These are phyloP conservation scores for Lordiphosa fenestrarum DNA, from an alignment of 2,888 invertebrate species.

Conservation along the genomic window DNA sequence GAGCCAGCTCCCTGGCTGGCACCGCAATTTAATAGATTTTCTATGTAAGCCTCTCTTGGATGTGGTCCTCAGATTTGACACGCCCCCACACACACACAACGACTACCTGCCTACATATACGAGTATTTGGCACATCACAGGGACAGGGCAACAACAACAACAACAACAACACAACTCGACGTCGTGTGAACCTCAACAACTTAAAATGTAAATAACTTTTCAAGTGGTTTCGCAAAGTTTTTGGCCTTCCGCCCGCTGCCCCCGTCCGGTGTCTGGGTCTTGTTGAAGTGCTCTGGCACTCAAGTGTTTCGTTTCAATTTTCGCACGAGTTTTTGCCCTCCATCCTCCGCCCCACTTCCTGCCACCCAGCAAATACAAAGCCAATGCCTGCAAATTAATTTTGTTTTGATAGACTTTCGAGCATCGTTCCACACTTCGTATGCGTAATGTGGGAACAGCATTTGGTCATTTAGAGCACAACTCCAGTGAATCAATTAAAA, in stretches of 20 bases:
- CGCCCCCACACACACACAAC: constrained; percentile 43
- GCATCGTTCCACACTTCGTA: constrained; percentile 45
- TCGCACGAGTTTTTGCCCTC: constrained; percentile 50
- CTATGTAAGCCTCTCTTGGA: constrained; percentile 68
- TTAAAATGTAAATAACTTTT: constrained; percentile 74
- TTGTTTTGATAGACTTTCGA: constrained; percentile 71
- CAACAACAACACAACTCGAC: constrained; percentile 62
- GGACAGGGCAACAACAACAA: constrained; percentile 34
- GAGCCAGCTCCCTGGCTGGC: constrained; percentile 38
- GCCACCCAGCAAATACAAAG: constrained; percentile 21
- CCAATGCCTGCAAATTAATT: constrained; percentile 67
- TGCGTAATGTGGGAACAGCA: constrained; percentile 36
- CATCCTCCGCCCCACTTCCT: constrained; percentile 1
- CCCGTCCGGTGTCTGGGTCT: constrained; percentile 21
- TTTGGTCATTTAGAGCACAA: constrained; percentile 43
- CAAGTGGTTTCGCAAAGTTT: constrained; percentile 73
- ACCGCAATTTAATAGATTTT: constrained; percentile 73
- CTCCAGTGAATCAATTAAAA: constrained; percentile 60
- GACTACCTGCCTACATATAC: constrained; percentile 59
- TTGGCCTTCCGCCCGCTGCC: constrained; percentile 37
- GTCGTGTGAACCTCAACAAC: constrained; percentile 75
- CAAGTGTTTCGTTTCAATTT: constrained; percentile 74
- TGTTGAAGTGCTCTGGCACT: constrained; percentile 60
- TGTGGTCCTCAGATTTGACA: constrained; percentile 67
- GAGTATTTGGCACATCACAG: constrained; percentile 67